Conservation (phyloP, 1,140 invertebrate genomes). For the Drosophila littoralis region DNA sequence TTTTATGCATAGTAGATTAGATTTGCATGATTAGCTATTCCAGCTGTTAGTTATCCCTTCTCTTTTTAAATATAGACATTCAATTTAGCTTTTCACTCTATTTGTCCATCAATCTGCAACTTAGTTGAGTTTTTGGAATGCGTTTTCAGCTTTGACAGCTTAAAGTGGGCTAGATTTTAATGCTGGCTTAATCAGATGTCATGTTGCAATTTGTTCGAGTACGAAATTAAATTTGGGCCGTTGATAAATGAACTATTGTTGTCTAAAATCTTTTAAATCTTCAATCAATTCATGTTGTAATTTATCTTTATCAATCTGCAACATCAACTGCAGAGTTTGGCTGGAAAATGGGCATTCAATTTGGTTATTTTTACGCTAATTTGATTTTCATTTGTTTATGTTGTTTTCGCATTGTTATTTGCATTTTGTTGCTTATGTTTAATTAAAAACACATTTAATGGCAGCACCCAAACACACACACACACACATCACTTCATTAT, state of each 20-base stretch:
- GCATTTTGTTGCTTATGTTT: slow-evolving; percentile 57
- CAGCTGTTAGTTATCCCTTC: too few species aligned
- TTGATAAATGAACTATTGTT: slow-evolving; percentile 20
- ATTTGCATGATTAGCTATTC: too few species aligned
- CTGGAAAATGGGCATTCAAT: slow-evolving; percentile 10
- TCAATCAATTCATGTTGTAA: slow-evolving; percentile 9
- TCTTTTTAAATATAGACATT: not conserved
- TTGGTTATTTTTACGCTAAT: slow-evolving; percentile 46
- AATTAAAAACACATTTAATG: slow-evolving; percentile 63
- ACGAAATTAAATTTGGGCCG: slow-evolving; percentile 1
- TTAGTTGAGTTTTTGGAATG: not conserved
- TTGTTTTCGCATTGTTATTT: slow-evolving; percentile 54
- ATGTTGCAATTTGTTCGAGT: slow-evolving; percentile 3
- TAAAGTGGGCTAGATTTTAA: not conserved
- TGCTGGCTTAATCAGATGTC: slow-evolving; percentile 10
- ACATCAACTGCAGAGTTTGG: not conserved
- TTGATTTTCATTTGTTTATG: slow-evolving; percentile 75
- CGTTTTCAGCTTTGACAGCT: not conserved
- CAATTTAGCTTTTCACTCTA: not conserved
- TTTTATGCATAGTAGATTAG: too few species aligned
- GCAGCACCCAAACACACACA: not conserved
- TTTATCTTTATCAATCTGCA: slow-evolving; percentile 20
- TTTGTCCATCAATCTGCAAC: not conserved
- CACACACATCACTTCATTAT: slow-evolving; percentile 63
- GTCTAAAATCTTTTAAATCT: not conserved